A percentile compares a stretch with the other conserved stretches of the same genome.
These are phyloP conservation scores for Athene noctua DNA, from an alignment of 2,113 vertebrate species.

Conservation along the genomic window DNA sequence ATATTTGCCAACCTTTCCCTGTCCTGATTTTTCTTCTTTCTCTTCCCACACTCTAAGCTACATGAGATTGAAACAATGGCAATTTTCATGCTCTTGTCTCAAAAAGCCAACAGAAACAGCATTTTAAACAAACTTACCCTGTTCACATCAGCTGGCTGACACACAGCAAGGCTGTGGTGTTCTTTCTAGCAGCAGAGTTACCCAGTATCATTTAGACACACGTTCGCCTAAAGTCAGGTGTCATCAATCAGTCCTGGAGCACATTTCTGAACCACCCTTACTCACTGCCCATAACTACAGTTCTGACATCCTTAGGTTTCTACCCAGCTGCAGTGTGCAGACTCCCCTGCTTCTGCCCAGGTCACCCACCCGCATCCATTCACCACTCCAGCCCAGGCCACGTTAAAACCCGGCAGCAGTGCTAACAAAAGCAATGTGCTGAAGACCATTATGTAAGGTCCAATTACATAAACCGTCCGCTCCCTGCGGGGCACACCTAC, in stretches of 20 bases:
- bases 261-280: not conserved
- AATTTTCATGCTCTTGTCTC: not conserved
- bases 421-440: not conserved
- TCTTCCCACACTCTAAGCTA: not conserved
- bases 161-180: rapidly evolving
- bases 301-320: not conserved
- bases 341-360: not conserved
- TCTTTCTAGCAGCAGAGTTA: not conserved
- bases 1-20: not conserved
- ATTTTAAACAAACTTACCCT: not conserved
- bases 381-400: not conserved
- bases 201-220: not conserved
- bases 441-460: not conserved
- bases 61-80: not conserved
- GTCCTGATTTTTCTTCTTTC: not conserved
- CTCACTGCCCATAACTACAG: rapidly evolving
- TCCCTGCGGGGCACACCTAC: not conserved
- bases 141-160: not conserved
- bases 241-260: not conserved
- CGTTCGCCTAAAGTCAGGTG: not conserved
- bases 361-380: rapidly evolving
- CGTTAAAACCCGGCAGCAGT: rapidly evolving
- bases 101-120: not conserved
- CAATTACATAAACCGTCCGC: not conserved
- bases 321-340: not conserved